Evolutionary conservation across 1,140 invertebrate genomes (phyloP), one percentile per base, ranked within the genome.

Genomic region (Megalopta genalis): DNA sequence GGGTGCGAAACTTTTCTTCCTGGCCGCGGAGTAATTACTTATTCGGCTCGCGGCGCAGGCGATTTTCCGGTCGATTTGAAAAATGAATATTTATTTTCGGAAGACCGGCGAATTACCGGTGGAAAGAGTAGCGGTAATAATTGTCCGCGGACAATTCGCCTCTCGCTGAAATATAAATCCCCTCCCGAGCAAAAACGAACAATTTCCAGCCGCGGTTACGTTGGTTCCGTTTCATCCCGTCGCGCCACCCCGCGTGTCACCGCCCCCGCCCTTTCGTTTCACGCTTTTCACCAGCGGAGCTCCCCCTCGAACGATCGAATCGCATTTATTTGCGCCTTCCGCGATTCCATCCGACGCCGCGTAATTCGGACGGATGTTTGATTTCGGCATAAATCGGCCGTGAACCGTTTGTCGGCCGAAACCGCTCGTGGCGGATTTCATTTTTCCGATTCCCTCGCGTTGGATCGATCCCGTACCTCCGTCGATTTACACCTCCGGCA

Each of bases 321-420:
- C 72, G 42, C 62, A 57, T 74, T 74, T 74, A 74, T 74, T 74
- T 42, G 72, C 72, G 23, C 49, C 62, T 64, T 74, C 60, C 72
- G 42, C 72, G 72, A 65, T 65, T 39, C 62, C n/a, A 66, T 65
- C 42, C 62, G n/a, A 63, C 42, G 32, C 62, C 46, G 1, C 21
- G 62, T 74, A 74, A 74, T 54, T 37, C 62, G 32, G 49, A 66
- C 72, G 72, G 72, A 74, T 66, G 62, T 74, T 74, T 57, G 72
- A 74, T 74, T 66, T 66, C 72, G 62, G 25, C 32, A 74, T 54
- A 74, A 74, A 74, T 74, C 72, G 72, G 18, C 16, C 72, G 62
- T 74, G 27, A 74, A 57, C 49, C 62, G 62, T 66, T 57, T 16
- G 46, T 32, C 42, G 25, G 23, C 64, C 46, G 62, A 39, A 42